phyloP scores from a whole-genome alignment of 2,888 invertebrate species.

The Emmelina monodactyla region DNA sequence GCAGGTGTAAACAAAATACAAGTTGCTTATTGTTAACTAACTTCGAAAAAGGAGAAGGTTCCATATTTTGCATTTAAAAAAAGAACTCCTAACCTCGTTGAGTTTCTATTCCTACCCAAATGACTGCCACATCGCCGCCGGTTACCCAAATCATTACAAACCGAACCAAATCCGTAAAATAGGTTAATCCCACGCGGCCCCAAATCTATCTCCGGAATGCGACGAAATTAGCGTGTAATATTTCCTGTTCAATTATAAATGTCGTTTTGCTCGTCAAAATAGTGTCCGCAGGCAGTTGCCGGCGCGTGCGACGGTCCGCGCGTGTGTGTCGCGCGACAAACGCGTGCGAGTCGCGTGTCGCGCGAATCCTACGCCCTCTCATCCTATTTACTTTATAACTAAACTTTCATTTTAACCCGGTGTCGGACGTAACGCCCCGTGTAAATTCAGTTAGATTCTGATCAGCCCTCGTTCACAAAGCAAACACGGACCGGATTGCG shows the following conservation, averaged over 20 bases:
- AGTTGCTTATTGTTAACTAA: no score
- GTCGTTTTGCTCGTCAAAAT: slow-evolving; percentile 38
- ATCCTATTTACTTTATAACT: slow-evolving; percentile 55
- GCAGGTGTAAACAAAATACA: no score
- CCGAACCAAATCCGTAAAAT: slow-evolving; percentile 23
- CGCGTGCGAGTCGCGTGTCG: slow-evolving; percentile 19
- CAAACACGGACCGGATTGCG: slow-evolving; percentile 52
- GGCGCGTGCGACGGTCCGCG: slow-evolving; percentile 12
- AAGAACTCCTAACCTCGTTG: no score
- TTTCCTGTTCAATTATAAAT: slow-evolving; percentile 59
- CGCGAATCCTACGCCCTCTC: slow-evolving; percentile 24
- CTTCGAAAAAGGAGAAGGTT: no score
- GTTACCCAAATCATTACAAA: slow-evolving; percentile 3
- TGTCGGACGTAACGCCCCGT: slow-evolving; percentile 42
- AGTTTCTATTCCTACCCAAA: slow-evolving; percentile 4
- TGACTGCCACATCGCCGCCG: slow-evolving; percentile 6
- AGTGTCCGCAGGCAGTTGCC: slow-evolving; percentile 22
- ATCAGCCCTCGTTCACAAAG: slow-evolving; percentile 40
- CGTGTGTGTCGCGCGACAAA: slow-evolving; percentile 12
- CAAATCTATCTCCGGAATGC: slow-evolving; percentile 46
- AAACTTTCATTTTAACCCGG: slow-evolving; percentile 49
- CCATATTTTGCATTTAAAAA: no score
- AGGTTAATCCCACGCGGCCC: slow-evolving; percentile 34
- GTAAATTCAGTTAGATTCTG: slow-evolving; percentile 55
- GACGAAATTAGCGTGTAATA: slow-evolving; percentile 64